phyloP scores from a whole-genome alignment of 2,888 invertebrate species.

The Eupithecia dodoneata region DNA sequence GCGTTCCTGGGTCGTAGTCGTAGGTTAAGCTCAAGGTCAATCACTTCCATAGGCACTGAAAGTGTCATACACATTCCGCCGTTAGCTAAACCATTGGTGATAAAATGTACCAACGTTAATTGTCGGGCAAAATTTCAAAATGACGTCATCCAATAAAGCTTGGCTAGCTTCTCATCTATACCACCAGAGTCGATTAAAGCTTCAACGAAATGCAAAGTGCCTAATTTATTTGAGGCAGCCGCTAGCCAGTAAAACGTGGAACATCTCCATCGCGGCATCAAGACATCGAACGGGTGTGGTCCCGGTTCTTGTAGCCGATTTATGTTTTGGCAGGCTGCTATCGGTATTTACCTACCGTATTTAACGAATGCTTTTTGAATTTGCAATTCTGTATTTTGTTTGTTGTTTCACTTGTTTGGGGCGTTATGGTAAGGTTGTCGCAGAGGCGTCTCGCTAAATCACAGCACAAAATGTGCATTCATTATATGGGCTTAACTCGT shows the following conservation, averaged over 20 bases:
- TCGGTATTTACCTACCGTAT: slow-evolving; percentile 21
- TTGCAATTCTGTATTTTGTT: not conserved
- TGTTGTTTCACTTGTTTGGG: not conserved
- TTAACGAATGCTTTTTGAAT: slow-evolving; percentile 31
- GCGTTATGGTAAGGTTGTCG: not conserved
- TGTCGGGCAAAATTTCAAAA: not conserved
- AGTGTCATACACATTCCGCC: not conserved
- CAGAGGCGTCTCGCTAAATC: no score
- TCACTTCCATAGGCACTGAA: not conserved
- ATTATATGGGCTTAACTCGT: no score
- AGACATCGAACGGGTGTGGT: slow-evolving; percentile 37
- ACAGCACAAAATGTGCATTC: no score
- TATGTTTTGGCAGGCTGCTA: slow-evolving; percentile 33
- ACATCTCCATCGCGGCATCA: slow-evolving; percentile 14
- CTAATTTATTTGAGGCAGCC: not conserved
- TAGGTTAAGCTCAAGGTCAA: not conserved
- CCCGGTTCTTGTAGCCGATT: slow-evolving; percentile 32
- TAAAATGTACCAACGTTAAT: not conserved
- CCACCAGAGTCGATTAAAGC: not conserved
- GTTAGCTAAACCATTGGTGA: not conserved
- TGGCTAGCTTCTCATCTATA: not conserved
- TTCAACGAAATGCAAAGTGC: not conserved
- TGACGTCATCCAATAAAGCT: not conserved
- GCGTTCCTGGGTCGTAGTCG: not conserved
- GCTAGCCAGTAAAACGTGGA: not conserved